Evolutionary conservation across 2,797 vertebrate genomes (phyloP), one percentile per base, ranked within the genome.

Genomic region (Discoglossus pictus): DNA sequence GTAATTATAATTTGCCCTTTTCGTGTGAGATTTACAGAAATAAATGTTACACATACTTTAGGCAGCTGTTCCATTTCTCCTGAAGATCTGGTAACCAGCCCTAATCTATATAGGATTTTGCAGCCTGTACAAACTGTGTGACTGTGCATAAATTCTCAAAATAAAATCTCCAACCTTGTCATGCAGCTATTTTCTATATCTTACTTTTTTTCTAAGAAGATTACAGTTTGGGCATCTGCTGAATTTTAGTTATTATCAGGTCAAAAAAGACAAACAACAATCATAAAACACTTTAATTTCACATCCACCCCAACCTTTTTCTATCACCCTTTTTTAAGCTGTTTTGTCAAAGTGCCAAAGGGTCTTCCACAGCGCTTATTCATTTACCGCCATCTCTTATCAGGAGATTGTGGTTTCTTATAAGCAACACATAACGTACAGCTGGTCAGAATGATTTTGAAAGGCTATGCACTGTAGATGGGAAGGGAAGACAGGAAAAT

Each of bases 191-290:
- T 25, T 43, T 17, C 9, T 11, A 43, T 10, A 23, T 20, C 36
- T 40, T 15, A 23, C 38, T 50, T 36, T 40, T 55, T 69, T n/a
- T 17, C 34, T 9, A 39, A 50, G 24, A 61, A 20, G 52, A 51
- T 71, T 50, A 64, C 2, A 73, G 16, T 44, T 53, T 21, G 36
- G 38, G 64, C 72, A 78, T 78, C 73, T 75, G 77, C 55, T 77
- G 58, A 72, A 62, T 76, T 74, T 76, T 78, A 74, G 4, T 47
- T 74, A 67, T 73, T 67, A 74, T 77, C 67, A 77, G 75, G 69
- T 60, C 69, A 77, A 72, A 55, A 48, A 55, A 68, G 34, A 36
- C 21, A 40, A 73, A 62, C 13, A 42, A 18, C n/a, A 34, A 36
- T 34, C 47, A 43, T 56, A 70, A 59, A 24, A 18, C 17, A 35